Evolutionary conservation across 2,888 invertebrate genomes (phyloP).

Genomic region (Leucozona laternaria): DNA sequence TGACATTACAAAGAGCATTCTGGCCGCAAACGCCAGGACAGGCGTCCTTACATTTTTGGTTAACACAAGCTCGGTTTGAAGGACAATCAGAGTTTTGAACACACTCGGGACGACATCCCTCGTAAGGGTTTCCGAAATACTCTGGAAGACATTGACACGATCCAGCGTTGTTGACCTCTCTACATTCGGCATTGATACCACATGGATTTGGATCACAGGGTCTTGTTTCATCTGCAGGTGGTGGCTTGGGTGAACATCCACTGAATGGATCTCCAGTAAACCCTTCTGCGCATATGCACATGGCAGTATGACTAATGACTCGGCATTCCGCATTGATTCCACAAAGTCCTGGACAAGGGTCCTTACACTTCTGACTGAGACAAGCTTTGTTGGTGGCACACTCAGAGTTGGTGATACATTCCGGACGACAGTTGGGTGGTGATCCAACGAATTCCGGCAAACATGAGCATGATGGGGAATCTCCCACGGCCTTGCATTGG

Average conservation of each 20-base stretch:
- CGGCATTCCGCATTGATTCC: slow-evolving; percentile 85
- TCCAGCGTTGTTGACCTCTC: slow-evolving; percentile 87
- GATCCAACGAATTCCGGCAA: slow-evolving; percentile 87
- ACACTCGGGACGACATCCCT: slow-evolving; percentile 91
- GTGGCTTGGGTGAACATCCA: slow-evolving; percentile 83
- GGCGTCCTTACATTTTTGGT: slow-evolving; percentile 91
- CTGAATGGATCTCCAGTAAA: slow-evolving; percentile 88
- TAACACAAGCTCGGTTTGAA: slow-evolving; percentile 88
- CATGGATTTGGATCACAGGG: slow-evolving; percentile 88
- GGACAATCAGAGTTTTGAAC: slow-evolving; percentile 91
- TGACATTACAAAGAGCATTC: slow-evolving; percentile 89
- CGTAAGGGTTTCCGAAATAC: slow-evolving; percentile 88
- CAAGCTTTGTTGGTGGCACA: slow-evolving; percentile 89
- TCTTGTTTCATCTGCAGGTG: slow-evolving; percentile 80
- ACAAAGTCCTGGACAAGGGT: slow-evolving; percentile 89
- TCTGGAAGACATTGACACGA: slow-evolving; percentile 88
- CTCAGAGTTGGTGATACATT: slow-evolving; percentile 89
- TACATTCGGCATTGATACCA: slow-evolving; percentile 88
- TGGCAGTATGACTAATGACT: slow-evolving; percentile 86
- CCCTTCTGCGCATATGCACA: slow-evolving; percentile 86
- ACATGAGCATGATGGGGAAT: slow-evolving; percentile 86
- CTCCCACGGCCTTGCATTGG: slow-evolving; percentile 84
- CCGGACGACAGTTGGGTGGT: slow-evolving; percentile 89
- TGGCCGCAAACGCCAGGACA: slow-evolving; percentile 91
- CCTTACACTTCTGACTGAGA: slow-evolving; percentile 88